Evolutionary conservation across 2,113 vertebrate genomes (phyloP).

Genomic region (Ranitomeya variabilis): DNA sequence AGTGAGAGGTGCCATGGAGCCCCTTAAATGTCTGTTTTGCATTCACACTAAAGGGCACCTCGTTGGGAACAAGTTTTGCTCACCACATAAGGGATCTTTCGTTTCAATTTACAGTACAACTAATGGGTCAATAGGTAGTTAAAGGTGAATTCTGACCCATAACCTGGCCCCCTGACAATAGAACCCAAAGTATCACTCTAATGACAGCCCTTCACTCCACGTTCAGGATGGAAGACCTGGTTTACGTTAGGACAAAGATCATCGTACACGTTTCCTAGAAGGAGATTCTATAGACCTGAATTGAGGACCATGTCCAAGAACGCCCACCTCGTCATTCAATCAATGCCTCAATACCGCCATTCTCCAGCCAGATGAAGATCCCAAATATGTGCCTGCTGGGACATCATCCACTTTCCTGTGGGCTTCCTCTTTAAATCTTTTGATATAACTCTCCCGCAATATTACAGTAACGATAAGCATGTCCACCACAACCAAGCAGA

Average conservation of each 20-base stretch:
- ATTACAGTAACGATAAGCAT: slow-evolving; percentile 8
- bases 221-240: neutral
- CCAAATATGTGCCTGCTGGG: neutral
- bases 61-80: neutral
- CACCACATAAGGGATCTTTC: neutral
- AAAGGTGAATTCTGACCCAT: too few relatives aligned
- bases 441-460: neutral
- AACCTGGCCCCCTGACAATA: neutral
- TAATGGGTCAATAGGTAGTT: too few relatives aligned
- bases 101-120: too few relatives aligned
- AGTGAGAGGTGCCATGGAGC: too few relatives aligned
- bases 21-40: neutral
- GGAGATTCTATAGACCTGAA: neutral
- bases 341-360: too few relatives aligned
- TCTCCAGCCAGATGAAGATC: neutral
- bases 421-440: slow-evolving; percentile 12
- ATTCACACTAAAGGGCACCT: neutral
- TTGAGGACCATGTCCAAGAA: neutral
- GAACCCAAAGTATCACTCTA: neutral
- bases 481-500: slow-evolving; percentile 32
- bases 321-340: too few relatives aligned
- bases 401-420: too few relatives aligned
- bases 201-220: neutral
- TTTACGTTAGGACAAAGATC: too few relatives aligned
- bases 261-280: too few relatives aligned